A percentile compares a stretch with the other conserved stretches of the same genome.
phyloP scores from a whole-genome alignment of 2,888 invertebrate species.

The Cataglyphis livida region DNA sequence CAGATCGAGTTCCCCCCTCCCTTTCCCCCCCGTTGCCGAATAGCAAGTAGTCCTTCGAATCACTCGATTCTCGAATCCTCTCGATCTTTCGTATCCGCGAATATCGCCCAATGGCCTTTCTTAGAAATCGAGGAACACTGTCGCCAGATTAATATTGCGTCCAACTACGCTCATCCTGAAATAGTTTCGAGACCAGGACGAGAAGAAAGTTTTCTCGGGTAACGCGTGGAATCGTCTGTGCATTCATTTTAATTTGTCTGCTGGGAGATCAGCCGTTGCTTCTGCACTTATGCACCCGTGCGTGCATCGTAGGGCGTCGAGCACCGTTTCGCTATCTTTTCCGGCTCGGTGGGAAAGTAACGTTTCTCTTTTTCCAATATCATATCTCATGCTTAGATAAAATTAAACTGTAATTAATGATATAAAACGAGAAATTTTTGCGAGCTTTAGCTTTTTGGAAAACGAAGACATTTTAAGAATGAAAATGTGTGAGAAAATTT shows the following conservation, averaged over 20 bases:
- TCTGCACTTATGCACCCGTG: slow-evolving; percentile 74
- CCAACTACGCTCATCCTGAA: slow-evolving; percentile 77
- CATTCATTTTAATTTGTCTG: slow-evolving; percentile 85
- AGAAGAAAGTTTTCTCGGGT: slow-evolving; percentile 67
- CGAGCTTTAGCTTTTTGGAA: slow-evolving; percentile 3
- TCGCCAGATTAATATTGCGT: slow-evolving; percentile 20
- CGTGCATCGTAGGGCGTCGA: slow-evolving; percentile 70
- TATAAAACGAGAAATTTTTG: slow-evolving; percentile 16
- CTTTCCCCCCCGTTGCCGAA: background rate
- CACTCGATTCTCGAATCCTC: background rate
- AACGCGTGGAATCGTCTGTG: slow-evolving; percentile 69
- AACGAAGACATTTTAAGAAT: slow-evolving; percentile 23
- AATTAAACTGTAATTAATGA: slow-evolving; percentile 44
- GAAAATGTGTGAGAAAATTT: slow-evolving; percentile 16
- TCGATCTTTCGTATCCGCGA: background rate
- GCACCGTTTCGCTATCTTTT: slow-evolving; percentile 63
- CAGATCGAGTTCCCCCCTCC: background rate
- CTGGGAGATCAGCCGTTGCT: slow-evolving; percentile 83
- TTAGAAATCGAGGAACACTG: slow-evolving; percentile 11
- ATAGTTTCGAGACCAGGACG: slow-evolving; percentile 78
- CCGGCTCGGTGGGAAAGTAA: slow-evolving; percentile 52
- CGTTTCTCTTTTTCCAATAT: slow-evolving; percentile 37
- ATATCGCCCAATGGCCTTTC: background rate
- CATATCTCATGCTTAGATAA: slow-evolving; percentile 9
- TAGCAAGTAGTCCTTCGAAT: slow-evolving; percentile 11